Percentiles rank a stretch among this genome's conserved stretches.
Conservation (phyloP, 2,113 vertebrate genomes). For the Pteronura brasiliensis region DNA sequence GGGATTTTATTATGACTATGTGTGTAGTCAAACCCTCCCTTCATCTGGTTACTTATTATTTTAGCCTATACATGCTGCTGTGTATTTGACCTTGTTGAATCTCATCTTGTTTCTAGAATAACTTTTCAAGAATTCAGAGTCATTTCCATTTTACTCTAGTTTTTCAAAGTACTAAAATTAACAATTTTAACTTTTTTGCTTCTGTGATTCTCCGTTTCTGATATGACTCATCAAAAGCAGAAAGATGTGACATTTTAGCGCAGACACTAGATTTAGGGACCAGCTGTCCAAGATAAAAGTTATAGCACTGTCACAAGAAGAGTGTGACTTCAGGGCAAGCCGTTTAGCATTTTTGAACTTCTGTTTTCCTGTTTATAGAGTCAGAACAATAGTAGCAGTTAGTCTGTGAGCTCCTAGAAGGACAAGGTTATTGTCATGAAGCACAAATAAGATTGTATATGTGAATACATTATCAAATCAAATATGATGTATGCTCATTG, state of each 20-base stretch:
- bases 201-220: constrained; percentile 25
- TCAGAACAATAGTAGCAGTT: not conserved
- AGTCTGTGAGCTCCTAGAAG: not conserved
- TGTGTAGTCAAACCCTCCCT: not conserved
- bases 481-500: not conserved
- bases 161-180: not conserved
- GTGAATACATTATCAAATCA: not conserved
- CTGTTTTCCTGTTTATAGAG: constrained; percentile 3
- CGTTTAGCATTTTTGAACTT: not conserved
- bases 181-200: not conserved
- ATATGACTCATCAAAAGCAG: not conserved
- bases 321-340: not conserved
- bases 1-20: not conserved
- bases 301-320: not conserved
- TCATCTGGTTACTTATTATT: not conserved
- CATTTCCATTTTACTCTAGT: constrained; percentile 7
- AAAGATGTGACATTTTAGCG: not conserved
- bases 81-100: constrained; percentile 35
- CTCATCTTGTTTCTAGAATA: not conserved
- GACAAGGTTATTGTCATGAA: not conserved
- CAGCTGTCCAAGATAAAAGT: not conserved
- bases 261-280: not conserved
- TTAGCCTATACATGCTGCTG: not conserved
- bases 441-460: not conserved
- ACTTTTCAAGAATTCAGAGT: constrained; percentile 6